A percentile compares a stretch with the other conserved stretches of the same genome.
Conservation (phyloP, 2,113 vertebrate species). For the Platysternon megacephalum region DNA sequence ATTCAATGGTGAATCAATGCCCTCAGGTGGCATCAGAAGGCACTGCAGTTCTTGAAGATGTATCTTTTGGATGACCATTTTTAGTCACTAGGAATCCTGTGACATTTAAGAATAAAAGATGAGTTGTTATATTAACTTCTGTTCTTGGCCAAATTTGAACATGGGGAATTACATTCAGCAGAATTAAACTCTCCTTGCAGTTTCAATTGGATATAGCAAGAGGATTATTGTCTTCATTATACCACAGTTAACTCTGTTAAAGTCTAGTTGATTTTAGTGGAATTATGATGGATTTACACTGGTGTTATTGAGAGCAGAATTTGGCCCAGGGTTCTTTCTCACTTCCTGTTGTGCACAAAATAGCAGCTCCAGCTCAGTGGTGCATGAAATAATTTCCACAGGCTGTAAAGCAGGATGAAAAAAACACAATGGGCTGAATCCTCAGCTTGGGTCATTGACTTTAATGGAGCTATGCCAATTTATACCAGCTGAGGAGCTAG, state of each 20-base stretch:
- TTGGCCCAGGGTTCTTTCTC: neutral
- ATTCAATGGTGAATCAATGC: neutral
- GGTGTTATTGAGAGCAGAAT: neutral
- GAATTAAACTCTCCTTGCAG: neutral
- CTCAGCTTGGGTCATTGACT: conserved; percentile 10
- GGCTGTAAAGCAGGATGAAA: conserved; percentile 24
- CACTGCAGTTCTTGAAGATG: neutral
- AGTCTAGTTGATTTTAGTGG: neutral
- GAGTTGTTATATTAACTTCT: neutral
- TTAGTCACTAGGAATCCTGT: neutral
- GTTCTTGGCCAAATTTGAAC: neutral
- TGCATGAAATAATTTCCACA: neutral
- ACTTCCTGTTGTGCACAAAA: neutral
- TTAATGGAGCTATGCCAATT: conserved; percentile 27
- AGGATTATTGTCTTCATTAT: neutral
- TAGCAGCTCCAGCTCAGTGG: neutral
- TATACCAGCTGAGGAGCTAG: neutral
- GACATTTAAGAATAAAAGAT: neutral
- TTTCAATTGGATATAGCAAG: neutral
- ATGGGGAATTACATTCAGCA: neutral
- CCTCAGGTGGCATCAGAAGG: neutral
- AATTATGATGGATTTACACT: neutral
- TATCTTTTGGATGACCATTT: neutral
- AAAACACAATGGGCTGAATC: conserved; percentile 29
- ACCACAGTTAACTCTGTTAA: neutral